These are phyloP conservation scores for Aporophyla lueneburgensis DNA, from an alignment of 2,888 invertebrate genomes.

Conservation along the genomic window DNA sequence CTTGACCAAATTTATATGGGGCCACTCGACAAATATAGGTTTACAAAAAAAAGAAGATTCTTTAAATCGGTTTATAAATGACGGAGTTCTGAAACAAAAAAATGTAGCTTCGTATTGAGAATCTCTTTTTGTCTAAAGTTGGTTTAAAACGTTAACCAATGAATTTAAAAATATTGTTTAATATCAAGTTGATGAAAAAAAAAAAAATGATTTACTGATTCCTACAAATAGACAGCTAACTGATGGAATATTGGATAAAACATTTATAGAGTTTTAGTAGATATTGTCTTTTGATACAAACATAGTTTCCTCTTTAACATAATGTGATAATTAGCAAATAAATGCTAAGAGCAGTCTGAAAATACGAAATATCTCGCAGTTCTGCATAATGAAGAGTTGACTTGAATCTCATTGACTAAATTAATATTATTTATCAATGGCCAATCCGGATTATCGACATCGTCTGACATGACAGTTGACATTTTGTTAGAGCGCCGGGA, in stretches of 20 bases:
- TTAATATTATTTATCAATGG: slow-evolving; percentile 37
- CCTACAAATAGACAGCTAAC: neutral
- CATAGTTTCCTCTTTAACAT: slow-evolving; percentile 1
- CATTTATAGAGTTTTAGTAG: neutral
- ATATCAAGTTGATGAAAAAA: neutral
- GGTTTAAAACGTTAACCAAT: too few relatives aligned
- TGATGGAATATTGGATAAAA: neutral
- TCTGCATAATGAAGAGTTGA: slow-evolving; percentile 3
- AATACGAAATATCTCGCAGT: slow-evolving; percentile 6
- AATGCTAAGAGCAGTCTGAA: neutral
- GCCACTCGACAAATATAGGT: too few relatives aligned
- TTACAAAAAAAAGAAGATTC: too few relatives aligned
- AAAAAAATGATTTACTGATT: neutral
- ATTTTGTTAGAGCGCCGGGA: slow-evolving; percentile 10
- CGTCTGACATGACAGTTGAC: slow-evolving; percentile 20
- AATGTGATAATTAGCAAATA: slow-evolving; percentile 13
- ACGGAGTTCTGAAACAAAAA: too few relatives aligned
- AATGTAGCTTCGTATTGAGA: too few relatives aligned
- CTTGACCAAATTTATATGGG: too few relatives aligned
- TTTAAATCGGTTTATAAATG: too few relatives aligned
- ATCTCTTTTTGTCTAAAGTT: too few relatives aligned
- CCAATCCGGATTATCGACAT: slow-evolving; percentile 20
- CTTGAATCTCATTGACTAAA: slow-evolving; percentile 37
- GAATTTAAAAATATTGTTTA: neutral
- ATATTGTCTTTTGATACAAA: neutral